Percentiles rank a stretch among this genome's conserved stretches.
Evolutionary conservation across 2,888 invertebrate species (phyloP).

Genomic region (Eupeodes latifasciatus): DNA sequence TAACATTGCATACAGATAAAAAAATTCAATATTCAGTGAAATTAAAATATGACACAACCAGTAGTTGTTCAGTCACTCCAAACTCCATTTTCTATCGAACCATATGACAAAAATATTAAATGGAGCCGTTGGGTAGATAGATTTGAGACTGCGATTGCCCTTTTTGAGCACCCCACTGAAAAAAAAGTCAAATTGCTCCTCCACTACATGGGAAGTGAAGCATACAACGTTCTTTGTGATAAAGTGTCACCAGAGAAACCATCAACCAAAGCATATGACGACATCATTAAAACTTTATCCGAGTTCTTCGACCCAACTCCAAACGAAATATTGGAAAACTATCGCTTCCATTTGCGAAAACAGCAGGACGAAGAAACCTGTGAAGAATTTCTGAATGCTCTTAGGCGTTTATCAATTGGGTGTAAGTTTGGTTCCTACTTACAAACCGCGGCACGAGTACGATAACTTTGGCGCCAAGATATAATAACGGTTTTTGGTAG

Average conservation of each 20-base stretch:
- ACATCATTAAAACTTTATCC: not conserved
- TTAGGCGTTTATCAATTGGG: too few relatives aligned
- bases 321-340: conserved; percentile 7
- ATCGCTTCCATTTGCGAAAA: too few relatives aligned
- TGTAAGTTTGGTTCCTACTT: too few relatives aligned
- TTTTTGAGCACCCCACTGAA: not conserved
- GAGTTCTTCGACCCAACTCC: not conserved
- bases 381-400: too few relatives aligned
- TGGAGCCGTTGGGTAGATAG: not conserved
- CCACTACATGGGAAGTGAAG: too few relatives aligned
- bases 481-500: too few relatives aligned
- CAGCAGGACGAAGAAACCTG: too few relatives aligned
- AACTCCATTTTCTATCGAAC: conserved; percentile 9
- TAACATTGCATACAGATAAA: too few relatives aligned
- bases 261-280: not conserved
- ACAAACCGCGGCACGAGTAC: too few relatives aligned
- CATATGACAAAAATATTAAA: conserved; percentile 2
- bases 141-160: conserved; percentile 13
- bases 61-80: not conserved
- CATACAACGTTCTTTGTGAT: conserved; percentile 2
- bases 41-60: not conserved
- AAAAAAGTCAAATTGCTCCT: not conserved
- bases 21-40: not conserved
- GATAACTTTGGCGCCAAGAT: too few relatives aligned
- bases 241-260: conserved; percentile 5